These are phyloP conservation scores for Parnassius mnemosyne DNA, from an alignment of 2,888 invertebrate species.

Conservation along the genomic window DNA sequence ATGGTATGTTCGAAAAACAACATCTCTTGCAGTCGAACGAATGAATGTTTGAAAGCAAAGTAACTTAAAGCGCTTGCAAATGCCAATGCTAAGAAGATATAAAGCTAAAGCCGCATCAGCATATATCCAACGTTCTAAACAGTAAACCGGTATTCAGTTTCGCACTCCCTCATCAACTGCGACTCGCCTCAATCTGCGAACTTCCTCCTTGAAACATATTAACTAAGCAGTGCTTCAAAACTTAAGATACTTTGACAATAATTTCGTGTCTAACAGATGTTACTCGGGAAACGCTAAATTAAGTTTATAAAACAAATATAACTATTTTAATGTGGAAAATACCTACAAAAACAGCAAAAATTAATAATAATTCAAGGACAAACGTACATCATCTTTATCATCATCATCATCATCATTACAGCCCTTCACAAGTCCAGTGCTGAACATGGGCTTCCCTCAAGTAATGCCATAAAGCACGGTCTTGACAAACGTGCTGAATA, in stretches of 20 bases:
- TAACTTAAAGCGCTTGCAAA: conserved; percentile 1
- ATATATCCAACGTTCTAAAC: conserved; percentile 36
- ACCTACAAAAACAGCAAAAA: too few relatives aligned
- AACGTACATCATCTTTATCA: too few relatives aligned
- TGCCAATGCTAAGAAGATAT: conserved; percentile 9
- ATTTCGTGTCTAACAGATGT: conserved; percentile 23
- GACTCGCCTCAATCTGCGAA: conserved; percentile 62
- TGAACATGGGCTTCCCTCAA: too few relatives aligned
- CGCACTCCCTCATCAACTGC: conserved; percentile 49
- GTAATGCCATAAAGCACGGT: too few relatives aligned
- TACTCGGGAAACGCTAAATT: conserved; percentile 19
- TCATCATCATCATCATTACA: too few relatives aligned
- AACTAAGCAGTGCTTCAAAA: conserved; percentile 55
- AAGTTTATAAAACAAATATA: too few relatives aligned
- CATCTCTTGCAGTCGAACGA: neutral
- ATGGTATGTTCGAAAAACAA: too few relatives aligned
- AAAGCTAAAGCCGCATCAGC: conserved; percentile 14
- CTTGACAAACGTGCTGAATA: too few relatives aligned
- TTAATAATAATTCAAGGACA: too few relatives aligned
- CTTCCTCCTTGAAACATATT: conserved; percentile 60
- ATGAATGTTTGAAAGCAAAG: conserved; percentile 2
- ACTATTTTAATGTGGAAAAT: too few relatives aligned
- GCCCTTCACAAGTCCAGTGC: too few relatives aligned
- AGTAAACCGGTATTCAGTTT: conserved; percentile 49
- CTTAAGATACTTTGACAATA: conserved; percentile 54